These are phyloP conservation scores for Coregonus sp. DNA, from an alignment of 2,797 vertebrate genomes.

Conservation along the genomic window DNA sequence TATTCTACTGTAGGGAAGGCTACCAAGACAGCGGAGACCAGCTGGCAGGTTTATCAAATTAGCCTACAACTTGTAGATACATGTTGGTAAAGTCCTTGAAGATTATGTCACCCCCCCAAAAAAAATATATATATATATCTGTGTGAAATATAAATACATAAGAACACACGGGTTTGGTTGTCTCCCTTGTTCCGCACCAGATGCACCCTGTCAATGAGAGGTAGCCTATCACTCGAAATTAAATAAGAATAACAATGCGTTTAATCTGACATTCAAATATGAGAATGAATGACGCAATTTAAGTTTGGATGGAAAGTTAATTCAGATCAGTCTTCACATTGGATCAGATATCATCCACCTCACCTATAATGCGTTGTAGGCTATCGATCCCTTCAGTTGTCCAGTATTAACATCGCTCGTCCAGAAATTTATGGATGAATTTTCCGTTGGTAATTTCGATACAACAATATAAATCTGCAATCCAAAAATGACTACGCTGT, in stretches of 20 bases:
- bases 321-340: not conserved
- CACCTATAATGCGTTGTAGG: not conserved
- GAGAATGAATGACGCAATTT: not conserved
- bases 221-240: not conserved
- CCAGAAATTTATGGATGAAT: not conserved
- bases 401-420: not conserved
- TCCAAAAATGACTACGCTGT: not conserved
- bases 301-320: not conserved
- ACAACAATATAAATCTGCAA: not conserved
- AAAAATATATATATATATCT: not conserved
- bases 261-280: not conserved
- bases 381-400: not conserved
- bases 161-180: not conserved
- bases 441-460: not conserved
- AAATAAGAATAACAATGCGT: not conserved
- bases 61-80: not conserved
- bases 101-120: not conserved
- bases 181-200: conserved; percentile 3
- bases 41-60: not conserved
- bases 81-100: not conserved
- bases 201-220: not conserved
- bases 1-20: not conserved
- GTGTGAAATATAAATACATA: not conserved
- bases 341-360: not conserved
- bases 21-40: not conserved